Conservation (phyloP, 2,797 vertebrate species). For the Hippopotamyrus pictus region DNA sequence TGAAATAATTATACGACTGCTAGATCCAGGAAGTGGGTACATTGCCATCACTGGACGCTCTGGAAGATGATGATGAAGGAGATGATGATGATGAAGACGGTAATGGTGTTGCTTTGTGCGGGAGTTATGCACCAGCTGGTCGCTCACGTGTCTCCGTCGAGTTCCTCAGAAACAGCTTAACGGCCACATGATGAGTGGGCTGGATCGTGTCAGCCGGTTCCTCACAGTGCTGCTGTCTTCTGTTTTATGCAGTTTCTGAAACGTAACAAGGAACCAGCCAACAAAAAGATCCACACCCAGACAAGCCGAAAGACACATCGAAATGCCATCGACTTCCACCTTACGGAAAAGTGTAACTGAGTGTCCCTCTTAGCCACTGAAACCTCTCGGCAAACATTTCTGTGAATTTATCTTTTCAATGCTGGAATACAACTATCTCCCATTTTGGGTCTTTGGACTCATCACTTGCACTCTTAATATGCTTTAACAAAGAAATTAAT, state of each 20-base stretch:
- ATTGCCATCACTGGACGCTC: background rate
- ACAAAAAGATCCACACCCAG: background rate
- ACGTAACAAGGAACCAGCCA: background rate
- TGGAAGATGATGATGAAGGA: background rate
- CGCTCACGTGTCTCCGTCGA: background rate
- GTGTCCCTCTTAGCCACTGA: background rate
- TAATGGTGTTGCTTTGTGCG: background rate
- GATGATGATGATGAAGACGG: background rate
- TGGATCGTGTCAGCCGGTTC: background rate
- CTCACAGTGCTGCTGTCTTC: constrained; percentile 1
- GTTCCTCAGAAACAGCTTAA: constrained; percentile 23
- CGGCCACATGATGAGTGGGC: constrained; percentile 21
- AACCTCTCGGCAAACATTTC: background rate
- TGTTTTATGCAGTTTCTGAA: constrained; percentile 17
- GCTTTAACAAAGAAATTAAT: background rate
- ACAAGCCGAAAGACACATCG: background rate
- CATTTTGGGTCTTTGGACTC: background rate
- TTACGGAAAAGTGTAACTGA: background rate
- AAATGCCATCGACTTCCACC: background rate
- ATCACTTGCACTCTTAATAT: background rate
- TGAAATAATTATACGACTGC: background rate
- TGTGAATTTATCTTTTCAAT: background rate
- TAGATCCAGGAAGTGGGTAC: background rate
- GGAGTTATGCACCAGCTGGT: background rate
- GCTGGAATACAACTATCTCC: background rate